Evolutionary conservation across 2,888 invertebrate species (phyloP).

Genomic region (Heliothis peltigera): DNA sequence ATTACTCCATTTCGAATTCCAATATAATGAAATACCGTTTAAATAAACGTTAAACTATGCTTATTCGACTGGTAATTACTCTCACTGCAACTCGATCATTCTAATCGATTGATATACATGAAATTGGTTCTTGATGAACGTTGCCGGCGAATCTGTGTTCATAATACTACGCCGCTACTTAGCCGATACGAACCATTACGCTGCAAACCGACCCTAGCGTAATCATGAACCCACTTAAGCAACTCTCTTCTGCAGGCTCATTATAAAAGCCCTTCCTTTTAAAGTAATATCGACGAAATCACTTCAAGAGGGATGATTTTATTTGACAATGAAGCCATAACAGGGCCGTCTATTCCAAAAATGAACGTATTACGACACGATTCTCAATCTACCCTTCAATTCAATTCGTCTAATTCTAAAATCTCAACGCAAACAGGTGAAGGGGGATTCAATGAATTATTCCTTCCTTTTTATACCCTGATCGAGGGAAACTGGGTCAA

Average conservation of each 20-base stretch:
- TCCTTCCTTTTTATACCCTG: constrained; percentile 62
- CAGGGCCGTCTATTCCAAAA: constrained; percentile 20
- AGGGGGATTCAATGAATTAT: constrained; percentile 68
- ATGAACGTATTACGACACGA: constrained; percentile 47
- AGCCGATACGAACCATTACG: constrained; percentile 3
- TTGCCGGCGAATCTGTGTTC: neutral
- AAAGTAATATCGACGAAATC: constrained; percentile 33
- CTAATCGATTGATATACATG: constrained; percentile 24
- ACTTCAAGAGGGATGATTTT: constrained; percentile 40
- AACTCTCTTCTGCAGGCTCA: constrained; percentile 15
- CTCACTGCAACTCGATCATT: constrained; percentile 12
- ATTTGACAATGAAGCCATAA: constrained; percentile 29
- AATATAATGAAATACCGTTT: neutral
- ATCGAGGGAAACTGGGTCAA: constrained; percentile 73
- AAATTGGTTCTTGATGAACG: constrained; percentile 43
- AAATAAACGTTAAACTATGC: constrained; percentile 6
- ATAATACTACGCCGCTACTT: neutral
- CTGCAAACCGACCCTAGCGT: constrained; percentile 5
- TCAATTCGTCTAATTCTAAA: constrained; percentile 62
- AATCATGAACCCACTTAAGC: constrained; percentile 19
- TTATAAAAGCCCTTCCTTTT: constrained; percentile 25
- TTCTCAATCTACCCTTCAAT: constrained; percentile 52
- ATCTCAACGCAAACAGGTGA: constrained; percentile 66
- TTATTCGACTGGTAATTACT: constrained; percentile 15
- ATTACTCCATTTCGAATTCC: constrained; percentile 3